phyloP scores from a whole-genome alignment of 2,797 vertebrate genomes.

The Etheostoma perlongum region DNA sequence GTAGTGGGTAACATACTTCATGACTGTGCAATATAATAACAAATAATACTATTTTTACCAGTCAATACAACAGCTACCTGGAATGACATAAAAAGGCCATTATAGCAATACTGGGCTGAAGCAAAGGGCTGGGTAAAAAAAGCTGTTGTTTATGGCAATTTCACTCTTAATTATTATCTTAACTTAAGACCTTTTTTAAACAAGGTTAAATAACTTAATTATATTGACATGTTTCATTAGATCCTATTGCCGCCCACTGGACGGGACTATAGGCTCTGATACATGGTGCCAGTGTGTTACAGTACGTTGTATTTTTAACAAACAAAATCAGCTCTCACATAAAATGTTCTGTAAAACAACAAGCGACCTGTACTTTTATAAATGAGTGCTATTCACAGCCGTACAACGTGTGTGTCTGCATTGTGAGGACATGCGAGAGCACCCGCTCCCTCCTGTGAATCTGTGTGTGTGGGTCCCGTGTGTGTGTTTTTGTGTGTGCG shows the following conservation, averaged over 20 bases:
- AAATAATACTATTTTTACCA: background rate
- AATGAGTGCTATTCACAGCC: conserved; percentile 9
- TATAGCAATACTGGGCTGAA: background rate
- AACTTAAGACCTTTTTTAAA: conserved; percentile 56
- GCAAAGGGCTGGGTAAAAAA: conserved; percentile 17
- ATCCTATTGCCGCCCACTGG: conserved; percentile 37
- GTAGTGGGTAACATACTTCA: no score
- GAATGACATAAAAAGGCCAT: background rate
- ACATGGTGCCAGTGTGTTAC: background rate
- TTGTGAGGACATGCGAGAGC: conserved; percentile 12
- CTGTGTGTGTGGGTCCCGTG: conserved; percentile 36
- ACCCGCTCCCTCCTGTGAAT: conserved; percentile 26
- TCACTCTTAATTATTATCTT: conserved; percentile 64
- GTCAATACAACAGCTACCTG: background rate
- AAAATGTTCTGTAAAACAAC: background rate
- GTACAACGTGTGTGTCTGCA: conserved; percentile 28
- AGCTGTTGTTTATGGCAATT: conserved; percentile 45
- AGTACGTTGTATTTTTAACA: background rate
- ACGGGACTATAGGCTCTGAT: background rate
- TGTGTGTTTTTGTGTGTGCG: conserved; percentile 46
- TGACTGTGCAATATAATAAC: background rate
- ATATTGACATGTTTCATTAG: conserved; percentile 67
- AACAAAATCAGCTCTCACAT: conserved; percentile 2
- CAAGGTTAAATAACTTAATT: conserved; percentile 73
- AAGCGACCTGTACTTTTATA: background rate